phyloP scores from a whole-genome alignment of 1,140 invertebrate genomes.

The Sinella curviseta region DNA sequence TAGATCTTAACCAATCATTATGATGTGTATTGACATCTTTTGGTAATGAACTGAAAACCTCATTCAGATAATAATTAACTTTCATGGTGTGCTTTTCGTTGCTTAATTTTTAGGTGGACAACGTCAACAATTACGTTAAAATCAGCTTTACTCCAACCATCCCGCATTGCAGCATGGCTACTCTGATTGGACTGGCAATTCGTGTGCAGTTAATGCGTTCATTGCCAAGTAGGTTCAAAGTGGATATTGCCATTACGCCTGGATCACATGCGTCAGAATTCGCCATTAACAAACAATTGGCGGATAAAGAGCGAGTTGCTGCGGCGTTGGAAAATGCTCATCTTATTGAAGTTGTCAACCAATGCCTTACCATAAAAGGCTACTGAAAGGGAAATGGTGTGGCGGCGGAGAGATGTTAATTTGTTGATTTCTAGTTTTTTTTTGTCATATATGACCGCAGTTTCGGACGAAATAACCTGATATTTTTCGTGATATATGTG shows the following conservation, averaged over 20 bases:
- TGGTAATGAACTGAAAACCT: not conserved
- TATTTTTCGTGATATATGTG: too few relatives aligned
- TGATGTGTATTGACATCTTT: not conserved
- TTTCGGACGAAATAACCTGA: too few relatives aligned
- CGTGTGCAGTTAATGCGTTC: constrained; percentile 84
- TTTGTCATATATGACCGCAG: too few relatives aligned
- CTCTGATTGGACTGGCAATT: constrained; percentile 87
- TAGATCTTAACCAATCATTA: constrained; percentile 3
- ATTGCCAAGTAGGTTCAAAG: constrained; percentile 82
- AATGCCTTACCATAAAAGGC: constrained; percentile 65
- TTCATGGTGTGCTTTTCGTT: not conserved
- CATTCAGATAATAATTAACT: not conserved
- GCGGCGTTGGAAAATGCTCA: constrained; percentile 93
- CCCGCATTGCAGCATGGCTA: constrained; percentile 98
- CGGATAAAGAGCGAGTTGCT: constrained; percentile 96
- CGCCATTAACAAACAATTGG: constrained; percentile 95
- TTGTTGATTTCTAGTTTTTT: too few relatives aligned
- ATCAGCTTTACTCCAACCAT: constrained; percentile 96
- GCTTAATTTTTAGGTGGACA: constrained; percentile 61
- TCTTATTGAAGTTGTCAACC: constrained; percentile 90
- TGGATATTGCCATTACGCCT: constrained; percentile 84
- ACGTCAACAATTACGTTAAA: constrained; percentile 69
- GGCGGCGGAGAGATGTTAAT: not conserved
- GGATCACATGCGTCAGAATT: constrained; percentile 88
- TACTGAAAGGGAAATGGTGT: not conserved